Percentiles rank a stretch among this genome's conserved stretches.
These are phyloP conservation scores for Origma solitaria DNA, from an alignment of 2,113 vertebrate species.

Conservation along the genomic window DNA sequence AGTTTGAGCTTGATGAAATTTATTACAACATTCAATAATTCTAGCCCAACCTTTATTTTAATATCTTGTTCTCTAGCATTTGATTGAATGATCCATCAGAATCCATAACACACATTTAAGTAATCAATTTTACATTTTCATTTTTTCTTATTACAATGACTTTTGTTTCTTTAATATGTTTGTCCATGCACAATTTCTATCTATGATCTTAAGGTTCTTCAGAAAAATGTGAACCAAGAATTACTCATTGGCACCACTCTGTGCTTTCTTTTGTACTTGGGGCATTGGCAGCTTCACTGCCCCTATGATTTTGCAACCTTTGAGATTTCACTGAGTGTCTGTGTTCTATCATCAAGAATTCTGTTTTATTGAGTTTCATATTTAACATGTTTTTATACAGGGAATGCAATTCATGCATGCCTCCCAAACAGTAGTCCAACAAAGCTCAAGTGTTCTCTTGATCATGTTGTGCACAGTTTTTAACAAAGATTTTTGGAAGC, in stretches of 20 bases:
- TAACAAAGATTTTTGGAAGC: constrained; percentile 36
- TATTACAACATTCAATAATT: not conserved
- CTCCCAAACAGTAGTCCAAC: not conserved
- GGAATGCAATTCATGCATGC: not conserved
- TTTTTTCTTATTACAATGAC: not conserved
- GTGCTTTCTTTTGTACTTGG: not conserved
- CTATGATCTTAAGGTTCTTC: not conserved
- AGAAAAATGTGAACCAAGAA: not conserved
- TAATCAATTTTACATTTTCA: not conserved
- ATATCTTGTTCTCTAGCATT: not conserved
- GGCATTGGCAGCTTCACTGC: not conserved
- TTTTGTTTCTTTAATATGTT: not conserved
- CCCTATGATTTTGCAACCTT: not conserved
- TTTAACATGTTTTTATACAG: not conserved
- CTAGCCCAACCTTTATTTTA: not conserved
- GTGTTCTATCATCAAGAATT: not conserved
- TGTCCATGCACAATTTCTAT: not conserved
- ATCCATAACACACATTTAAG: not conserved
- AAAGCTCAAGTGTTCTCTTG: constrained; percentile 43
- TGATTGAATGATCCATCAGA: not conserved
- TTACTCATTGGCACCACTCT: not conserved
- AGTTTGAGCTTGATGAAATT: not conserved
- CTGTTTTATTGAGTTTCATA: not conserved
- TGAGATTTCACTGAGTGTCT: not conserved
- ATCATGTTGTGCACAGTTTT: constrained; percentile 28